phyloP scores from a whole-genome alignment of 1,140 invertebrate species.

The Ceratosolen solmsi region DNA sequence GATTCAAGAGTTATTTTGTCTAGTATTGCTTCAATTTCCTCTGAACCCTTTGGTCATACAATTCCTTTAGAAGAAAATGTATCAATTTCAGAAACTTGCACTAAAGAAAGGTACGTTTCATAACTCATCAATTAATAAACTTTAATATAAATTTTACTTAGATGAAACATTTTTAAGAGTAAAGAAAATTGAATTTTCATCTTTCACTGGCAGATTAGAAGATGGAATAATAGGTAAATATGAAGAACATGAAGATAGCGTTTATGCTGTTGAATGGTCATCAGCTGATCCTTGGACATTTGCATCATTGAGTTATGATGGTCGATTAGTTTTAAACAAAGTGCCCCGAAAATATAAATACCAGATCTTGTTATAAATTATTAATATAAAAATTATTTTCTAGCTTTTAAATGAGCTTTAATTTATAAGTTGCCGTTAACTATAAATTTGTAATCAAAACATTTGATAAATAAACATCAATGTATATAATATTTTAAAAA shows the following conservation, averaged over 20 bases:
- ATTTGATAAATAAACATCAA: background rate
- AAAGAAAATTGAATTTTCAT: background rate
- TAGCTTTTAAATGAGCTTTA: slow-evolving; percentile 1
- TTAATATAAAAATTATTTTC: slow-evolving; percentile 22
- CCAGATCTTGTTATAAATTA: slow-evolving; percentile 82
- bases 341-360: slow-evolving; percentile 95
- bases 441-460: background rate
- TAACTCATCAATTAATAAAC: background rate
- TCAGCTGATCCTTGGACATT: slow-evolving; percentile 98
- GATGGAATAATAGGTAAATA: slow-evolving; percentile 92
- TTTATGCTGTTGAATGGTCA: slow-evolving; percentile 98
- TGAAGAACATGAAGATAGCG: slow-evolving; percentile 98
- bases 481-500: background rate
- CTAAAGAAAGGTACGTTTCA: slow-evolving; percentile 65
- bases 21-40: slow-evolving; percentile 90
- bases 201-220: slow-evolving; percentile 72
- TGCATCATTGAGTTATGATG: slow-evolving; percentile 97
- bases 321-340: slow-evolving; percentile 91
- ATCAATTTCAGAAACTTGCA: slow-evolving; percentile 61
- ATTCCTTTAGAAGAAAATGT: slow-evolving; percentile 71
- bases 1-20: slow-evolving; percentile 93
- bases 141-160: too few species aligned
- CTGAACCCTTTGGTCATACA: slow-evolving; percentile 81
- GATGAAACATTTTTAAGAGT: background rate
- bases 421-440: background rate